Evolutionary conservation across 2,888 invertebrate species (phyloP).

Genomic region (Beris chalybata): DNA sequence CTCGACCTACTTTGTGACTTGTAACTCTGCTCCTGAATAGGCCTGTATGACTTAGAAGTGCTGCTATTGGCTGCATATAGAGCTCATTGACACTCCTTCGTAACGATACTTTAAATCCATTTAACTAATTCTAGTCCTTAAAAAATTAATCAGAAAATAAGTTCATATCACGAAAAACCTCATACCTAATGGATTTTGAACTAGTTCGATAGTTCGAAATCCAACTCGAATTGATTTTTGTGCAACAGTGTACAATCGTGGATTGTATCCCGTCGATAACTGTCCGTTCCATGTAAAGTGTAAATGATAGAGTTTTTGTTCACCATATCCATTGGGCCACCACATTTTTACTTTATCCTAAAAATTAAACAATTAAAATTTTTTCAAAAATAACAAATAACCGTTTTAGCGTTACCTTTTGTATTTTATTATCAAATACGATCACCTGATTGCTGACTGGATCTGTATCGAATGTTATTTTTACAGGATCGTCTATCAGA

Average conservation of each 20-base stretch:
- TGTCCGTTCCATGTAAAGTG: constrained; percentile 58
- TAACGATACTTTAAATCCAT: not conserved
- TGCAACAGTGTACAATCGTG: constrained; percentile 48
- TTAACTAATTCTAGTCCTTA: not conserved
- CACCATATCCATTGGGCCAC: constrained; percentile 96
- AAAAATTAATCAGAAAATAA: not conserved
- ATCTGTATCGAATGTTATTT: constrained; percentile 43
- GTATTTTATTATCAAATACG: constrained; percentile 48
- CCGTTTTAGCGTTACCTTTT: constrained; percentile 40
- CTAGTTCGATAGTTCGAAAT: constrained; percentile 81
- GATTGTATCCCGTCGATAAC: constrained; percentile 43
- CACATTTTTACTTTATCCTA: constrained; percentile 66
- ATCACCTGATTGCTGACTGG: constrained; percentile 49
- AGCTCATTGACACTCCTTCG: no score
- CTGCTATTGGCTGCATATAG: no score
- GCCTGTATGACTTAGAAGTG: no score
- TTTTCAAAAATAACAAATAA: no score
- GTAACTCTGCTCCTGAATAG: no score
- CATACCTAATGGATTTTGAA: constrained; percentile 65
- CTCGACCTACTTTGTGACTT: no score
- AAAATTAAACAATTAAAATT: not conserved
- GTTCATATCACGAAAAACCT: constrained; percentile 25
- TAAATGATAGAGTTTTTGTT: constrained; percentile 74
- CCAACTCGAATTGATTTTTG: constrained; percentile 71
- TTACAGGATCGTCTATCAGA: constrained; percentile 46